Base-by-base conservation (phyloP, 2,797 vertebrate genomes). In the Pristis pectinata region DNA sequence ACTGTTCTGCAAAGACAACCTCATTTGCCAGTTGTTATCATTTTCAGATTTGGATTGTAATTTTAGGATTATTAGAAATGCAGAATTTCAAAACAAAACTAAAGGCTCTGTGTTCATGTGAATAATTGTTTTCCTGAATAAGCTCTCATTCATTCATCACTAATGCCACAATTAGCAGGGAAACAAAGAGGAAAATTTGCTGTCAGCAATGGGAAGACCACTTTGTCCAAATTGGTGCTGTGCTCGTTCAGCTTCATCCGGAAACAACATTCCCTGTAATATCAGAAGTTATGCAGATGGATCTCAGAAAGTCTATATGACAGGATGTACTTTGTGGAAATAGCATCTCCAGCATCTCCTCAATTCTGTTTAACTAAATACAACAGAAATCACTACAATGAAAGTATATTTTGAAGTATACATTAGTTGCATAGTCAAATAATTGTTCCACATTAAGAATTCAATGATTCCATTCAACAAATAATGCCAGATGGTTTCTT, bases 121-220 rank as follows among this genome's bases (percentile, higher is more conserved):
- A 87, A 30, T 59, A 87, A 87, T 87, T 87, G 83, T 53, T 59
- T 59, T 87, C 49, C 83, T 87, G 53, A 87, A 87, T 83, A 59
- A 53, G 53, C 7, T 87, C 83, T 56, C 56, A 87, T 87, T 87
- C 56, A 59, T 34, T 10, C 87, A n/a, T n/a, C n/a, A n/a, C 83
- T 87, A 87, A 87, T 61, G 83, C 30, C 53, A 87, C 27, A 59
- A 59, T 87, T 87, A 61, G 83, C 83, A 87, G 83, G 83, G 87
- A 87, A 59, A 87, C 56, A 87, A 59, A 56, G 49, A 83, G 59
- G 83, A 87, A 87, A 59, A 83, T 87, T 59, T 87, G 30, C 56
- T 17, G 53, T 49, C 80, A 83, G 83, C 80, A 83, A 49, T 49
- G 80, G 41, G 80, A 83, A 22, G 80, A 8, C 19, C 80, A 83